Percentiles rank a stretch among this genome's conserved stretches.
These are phyloP conservation scores for Cerastis leucographa DNA, from an alignment of 2,888 invertebrate genomes.

Conservation along the genomic window DNA sequence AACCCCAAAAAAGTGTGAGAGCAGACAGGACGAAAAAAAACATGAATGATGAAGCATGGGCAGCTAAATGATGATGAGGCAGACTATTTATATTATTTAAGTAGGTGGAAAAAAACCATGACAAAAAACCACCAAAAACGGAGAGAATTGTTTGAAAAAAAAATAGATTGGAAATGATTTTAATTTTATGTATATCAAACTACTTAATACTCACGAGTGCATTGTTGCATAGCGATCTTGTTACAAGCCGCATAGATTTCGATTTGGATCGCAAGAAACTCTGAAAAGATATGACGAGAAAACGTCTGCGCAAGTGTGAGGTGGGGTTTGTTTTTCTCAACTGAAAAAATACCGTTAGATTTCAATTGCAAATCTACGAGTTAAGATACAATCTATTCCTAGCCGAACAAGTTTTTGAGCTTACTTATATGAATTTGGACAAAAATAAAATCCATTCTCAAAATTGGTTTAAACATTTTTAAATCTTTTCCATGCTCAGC, in stretches of 20 bases:
- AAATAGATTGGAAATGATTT: no score
- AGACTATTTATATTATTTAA: neutral
- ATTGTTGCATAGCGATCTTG: conserved; percentile 33
- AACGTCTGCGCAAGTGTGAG: neutral
- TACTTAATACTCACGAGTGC: conserved; percentile 24
- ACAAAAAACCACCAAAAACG: neutral
- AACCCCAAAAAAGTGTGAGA: no score
- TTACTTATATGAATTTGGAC: neutral
- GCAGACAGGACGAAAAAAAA: neutral
- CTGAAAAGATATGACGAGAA: conserved; percentile 25
- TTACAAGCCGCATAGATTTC: conserved; percentile 40
- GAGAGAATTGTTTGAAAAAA: neutral
- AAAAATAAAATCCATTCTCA: neutral
- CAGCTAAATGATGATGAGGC: neutral
- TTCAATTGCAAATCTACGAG: conserved; percentile 1
- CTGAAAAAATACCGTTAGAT: neutral
- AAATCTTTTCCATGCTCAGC: neutral
- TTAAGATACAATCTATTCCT: neutral
- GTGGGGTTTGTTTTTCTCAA: neutral
- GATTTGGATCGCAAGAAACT: conserved; percentile 32
- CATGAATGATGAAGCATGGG: neutral
- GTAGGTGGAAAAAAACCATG: neutral
- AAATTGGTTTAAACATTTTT: neutral
- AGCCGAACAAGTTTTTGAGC: neutral
- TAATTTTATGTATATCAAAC: neutral